These are phyloP conservation scores for Chaenogobius annularis DNA, from an alignment of 2,113 vertebrate genomes.

Conservation along the genomic window DNA sequence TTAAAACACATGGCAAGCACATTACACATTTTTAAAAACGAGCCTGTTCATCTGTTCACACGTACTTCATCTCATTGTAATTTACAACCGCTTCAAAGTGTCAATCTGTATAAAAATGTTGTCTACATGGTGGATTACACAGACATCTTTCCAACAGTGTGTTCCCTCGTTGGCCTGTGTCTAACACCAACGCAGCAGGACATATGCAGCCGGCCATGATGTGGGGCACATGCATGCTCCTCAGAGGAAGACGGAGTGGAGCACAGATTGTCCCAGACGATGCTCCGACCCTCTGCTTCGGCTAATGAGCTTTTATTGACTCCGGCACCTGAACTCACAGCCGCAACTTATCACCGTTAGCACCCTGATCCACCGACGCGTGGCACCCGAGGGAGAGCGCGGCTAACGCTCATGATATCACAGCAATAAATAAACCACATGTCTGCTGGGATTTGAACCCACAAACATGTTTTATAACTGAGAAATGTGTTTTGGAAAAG, in stretches of 20 bases:
- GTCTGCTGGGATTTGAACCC: not conserved
- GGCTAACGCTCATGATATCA: constrained; percentile 9
- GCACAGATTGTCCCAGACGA: constrained; percentile 57
- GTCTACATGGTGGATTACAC: no score
- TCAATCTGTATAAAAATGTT: no score
- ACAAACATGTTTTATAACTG: not conserved
- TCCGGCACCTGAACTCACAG: constrained; percentile 64
- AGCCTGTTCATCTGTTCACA: no score
- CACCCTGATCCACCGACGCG: constrained; percentile 32
- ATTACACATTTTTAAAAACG: no score
- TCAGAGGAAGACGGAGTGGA: constrained; percentile 64
- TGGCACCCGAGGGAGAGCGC: constrained; percentile 30
- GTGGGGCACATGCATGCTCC: constrained; percentile 30
- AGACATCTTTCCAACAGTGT: no score
- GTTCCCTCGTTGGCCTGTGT: no score
- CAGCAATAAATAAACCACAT: constrained; percentile 1
- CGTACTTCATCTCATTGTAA: no score
- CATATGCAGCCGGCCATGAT: constrained; percentile 47
- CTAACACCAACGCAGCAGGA: constrained; percentile 17
- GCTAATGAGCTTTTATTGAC: constrained; percentile 78
- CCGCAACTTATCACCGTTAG: constrained; percentile 74
- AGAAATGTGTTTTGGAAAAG: not conserved
- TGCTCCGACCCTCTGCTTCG: constrained; percentile 68
- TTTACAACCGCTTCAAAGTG: no score
- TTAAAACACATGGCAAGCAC: no score